These are phyloP conservation scores for Tychaedon coryphoeus DNA, from an alignment of 2,113 vertebrate species.

Conservation along the genomic window DNA sequence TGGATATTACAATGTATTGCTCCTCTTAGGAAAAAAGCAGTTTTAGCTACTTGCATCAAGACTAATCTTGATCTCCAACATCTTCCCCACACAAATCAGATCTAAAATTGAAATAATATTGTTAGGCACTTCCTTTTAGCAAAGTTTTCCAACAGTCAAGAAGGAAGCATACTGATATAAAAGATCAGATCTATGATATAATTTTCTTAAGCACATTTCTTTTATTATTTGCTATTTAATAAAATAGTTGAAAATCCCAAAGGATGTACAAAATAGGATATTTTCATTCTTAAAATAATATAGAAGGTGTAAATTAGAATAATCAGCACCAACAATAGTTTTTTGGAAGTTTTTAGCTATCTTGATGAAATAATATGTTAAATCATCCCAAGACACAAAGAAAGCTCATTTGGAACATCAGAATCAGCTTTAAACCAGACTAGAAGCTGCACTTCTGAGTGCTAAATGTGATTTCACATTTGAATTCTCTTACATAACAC, in stretches of 20 bases:
- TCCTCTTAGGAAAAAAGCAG: background rate
- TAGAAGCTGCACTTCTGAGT: background rate
- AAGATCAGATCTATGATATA: background rate
- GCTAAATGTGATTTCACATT: background rate
- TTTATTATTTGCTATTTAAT: background rate
- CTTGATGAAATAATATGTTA: background rate
- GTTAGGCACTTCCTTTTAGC: background rate
- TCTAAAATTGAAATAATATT: background rate
- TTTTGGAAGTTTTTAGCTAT: background rate
- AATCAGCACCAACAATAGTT: background rate
- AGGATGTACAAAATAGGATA: background rate
- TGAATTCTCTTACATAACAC: background rate
- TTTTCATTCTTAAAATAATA: background rate
- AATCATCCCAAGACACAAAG: background rate
- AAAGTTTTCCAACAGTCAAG: background rate
- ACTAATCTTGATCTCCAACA: background rate
- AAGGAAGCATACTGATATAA: background rate
- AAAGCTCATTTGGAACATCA: background rate
- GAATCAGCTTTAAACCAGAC: background rate
- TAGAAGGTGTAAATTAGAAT: background rate
- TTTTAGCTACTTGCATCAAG: background rate
- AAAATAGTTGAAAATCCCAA: background rate
- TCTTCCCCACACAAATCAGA: background rate
- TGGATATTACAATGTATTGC: background rate
- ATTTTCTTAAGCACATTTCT: background rate